Conservation (phyloP, 2,888 invertebrate genomes). For the Tenthredo notha region DNA sequence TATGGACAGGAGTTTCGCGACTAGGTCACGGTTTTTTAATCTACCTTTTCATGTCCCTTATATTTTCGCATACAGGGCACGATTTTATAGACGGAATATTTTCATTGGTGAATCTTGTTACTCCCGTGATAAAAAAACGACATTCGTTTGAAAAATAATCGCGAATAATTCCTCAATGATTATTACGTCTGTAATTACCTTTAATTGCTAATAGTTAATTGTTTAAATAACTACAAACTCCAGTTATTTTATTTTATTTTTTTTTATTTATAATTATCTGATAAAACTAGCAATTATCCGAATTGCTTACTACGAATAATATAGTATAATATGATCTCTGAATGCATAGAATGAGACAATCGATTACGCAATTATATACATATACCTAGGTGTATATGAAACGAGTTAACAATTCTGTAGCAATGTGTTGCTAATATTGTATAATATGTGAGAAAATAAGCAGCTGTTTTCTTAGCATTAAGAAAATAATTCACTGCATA, state of each 20-base stretch:
- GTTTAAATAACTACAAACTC: too few species aligned
- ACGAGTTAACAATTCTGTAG: not conserved
- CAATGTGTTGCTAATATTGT: not conserved
- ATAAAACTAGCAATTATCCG: not conserved
- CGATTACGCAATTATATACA: not conserved
- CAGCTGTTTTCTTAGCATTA: conserved; percentile 5
- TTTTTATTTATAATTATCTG: not conserved
- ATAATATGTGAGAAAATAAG: not conserved
- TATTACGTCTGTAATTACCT: not conserved
- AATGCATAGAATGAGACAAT: conserved; percentile 2
- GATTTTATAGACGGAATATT: conserved; percentile 12
- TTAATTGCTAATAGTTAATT: not conserved
- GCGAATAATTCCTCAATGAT: not conserved
- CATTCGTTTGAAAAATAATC: not conserved
- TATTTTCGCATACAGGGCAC: not conserved
- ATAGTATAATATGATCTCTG: not conserved
- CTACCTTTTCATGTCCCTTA: not conserved
- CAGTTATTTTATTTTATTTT: not conserved
- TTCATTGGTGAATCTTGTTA: too few species aligned
- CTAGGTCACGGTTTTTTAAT: conserved; percentile 35
- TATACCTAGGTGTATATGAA: not conserved
- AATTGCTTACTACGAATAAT: not conserved
- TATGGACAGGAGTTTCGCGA: conserved; percentile 21
- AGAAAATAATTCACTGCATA: not conserved
- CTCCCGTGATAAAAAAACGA: not conserved